Percentiles rank a stretch among this genome's conserved stretches.
Evolutionary conservation across 2,113 vertebrate species (phyloP).

Genomic region (Ctenodactylus gundi): DNA sequence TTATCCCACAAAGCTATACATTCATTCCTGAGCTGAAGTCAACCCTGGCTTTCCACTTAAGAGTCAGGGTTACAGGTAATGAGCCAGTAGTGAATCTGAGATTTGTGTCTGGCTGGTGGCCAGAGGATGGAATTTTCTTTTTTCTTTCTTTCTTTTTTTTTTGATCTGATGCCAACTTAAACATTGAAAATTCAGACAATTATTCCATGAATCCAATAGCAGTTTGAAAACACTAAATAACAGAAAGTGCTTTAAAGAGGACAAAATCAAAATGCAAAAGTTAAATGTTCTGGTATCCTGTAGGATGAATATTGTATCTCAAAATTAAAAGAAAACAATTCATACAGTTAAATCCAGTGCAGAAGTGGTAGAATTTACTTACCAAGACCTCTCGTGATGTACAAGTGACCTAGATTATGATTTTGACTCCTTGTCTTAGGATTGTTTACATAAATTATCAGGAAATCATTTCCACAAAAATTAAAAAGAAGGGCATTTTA

Average conservation of each 20-base stretch:
- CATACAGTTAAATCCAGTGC: background rate
- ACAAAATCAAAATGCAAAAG: slow-evolving; percentile 1
- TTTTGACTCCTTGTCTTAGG: slow-evolving; percentile 14
- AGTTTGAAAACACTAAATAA: slow-evolving; percentile 8
- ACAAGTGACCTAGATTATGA: background rate
- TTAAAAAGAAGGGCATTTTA: background rate
- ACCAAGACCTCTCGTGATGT: background rate
- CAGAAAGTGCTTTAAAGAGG: background rate
- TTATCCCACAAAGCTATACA: slow-evolving; percentile 54
- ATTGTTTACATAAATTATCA: background rate
- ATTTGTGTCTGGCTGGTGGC: slow-evolving; percentile 58
- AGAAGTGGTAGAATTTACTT: background rate
- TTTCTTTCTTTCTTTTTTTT: background rate
- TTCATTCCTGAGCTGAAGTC: background rate
- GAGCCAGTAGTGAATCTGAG: slow-evolving; percentile 27
- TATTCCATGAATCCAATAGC: background rate
- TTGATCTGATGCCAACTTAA: slow-evolving; percentile 64
- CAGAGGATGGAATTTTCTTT: slow-evolving; percentile 19
- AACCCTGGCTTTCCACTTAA: slow-evolving; percentile 70
- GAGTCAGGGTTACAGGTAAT: slow-evolving; percentile 20
- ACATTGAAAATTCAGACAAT: slow-evolving; percentile 39
- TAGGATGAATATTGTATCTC: background rate
- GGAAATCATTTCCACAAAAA: background rate
- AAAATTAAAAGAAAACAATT: background rate
- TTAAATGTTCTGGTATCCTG: background rate